phyloP scores from a whole-genome alignment of 1,140 invertebrate species.

The roundworm (Caenorhabditis elegans) region WBcel235 BX284606.5:4725001-4725500 shows the following conservation, averaged over 20 bases:
- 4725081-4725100: slow-evolving; percentile 61
- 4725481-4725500: slow-evolving; percentile 61
- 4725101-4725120: slow-evolving; percentile 53
- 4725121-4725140: slow-evolving; percentile 56
- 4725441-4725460: slow-evolving; percentile 58
- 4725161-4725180: slow-evolving; percentile 55
- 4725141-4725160: slow-evolving; percentile 56
- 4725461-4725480: slow-evolving; percentile 58
- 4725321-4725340: no score
- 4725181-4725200: slow-evolving; percentile 58
- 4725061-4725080: slow-evolving; percentile 50
- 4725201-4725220: slow-evolving; percentile 61
- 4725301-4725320: slow-evolving; percentile 46
- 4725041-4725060: not conserved
- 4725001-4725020: slow-evolving; percentile 55
- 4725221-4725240: slow-evolving; percentile 57
- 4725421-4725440: slow-evolving; percentile 59
- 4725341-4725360: slow-evolving; percentile 41
- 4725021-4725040: slow-evolving; percentile 51
- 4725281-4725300: slow-evolving; percentile 60
- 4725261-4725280: slow-evolving; percentile 60
- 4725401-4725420: slow-evolving; percentile 53
- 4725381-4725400: slow-evolving; percentile 57
- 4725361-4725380: slow-evolving; percentile 57
- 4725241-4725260: slow-evolving; percentile 57